Base-by-base conservation (phyloP, 1,140 invertebrate genomes). In the Polypedilum pembai region DNA sequence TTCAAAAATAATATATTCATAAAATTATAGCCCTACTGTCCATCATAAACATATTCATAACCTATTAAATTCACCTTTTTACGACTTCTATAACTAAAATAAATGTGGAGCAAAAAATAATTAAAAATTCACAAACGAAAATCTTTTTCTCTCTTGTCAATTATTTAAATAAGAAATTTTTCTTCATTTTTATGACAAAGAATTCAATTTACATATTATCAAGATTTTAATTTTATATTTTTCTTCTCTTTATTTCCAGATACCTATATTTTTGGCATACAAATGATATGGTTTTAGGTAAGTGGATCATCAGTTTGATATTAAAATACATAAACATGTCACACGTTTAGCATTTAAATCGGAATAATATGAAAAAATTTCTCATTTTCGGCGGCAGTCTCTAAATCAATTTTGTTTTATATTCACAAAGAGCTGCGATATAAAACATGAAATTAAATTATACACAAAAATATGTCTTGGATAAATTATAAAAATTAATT, bases 281-380 rank as follows among this genome's bases (percentile, higher is more conserved):
- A 56, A 56, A 56, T 56, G 45, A 56, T 15, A n/a, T 56, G 10
- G 45, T 56, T 56, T n/a, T 56, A 56, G 45, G 45, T 56, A 56
- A 56, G 45, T 56, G 45, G 12, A 56, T 56, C 45, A 56, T 56
- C n/a, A 33, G 24, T 56, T 15, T 56, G 10, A 15, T 1, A n/a
- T n/a, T 15, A 56, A 56, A 12, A 56, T 12, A 56, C 45, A 56
- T 56, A 56, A 56, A 56, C 15, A 56, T 56, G 45, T 56, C 45
- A 56, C 24, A 56, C n/a, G 12, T 56, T 56, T 15, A 45, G 15
- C 8, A 45, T 45, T 12, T 56, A n/a, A 56, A 56, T n/a, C 15
- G 15, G n/a, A 56, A 12, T 15, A 56, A 56, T 56, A n/a, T 56
- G n/a, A 56, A 56, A 45, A 45, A 3, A n/a, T 12, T 45, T n/a